These are phyloP conservation scores for Lithobates sylvaticus DNA, from an alignment of 2,797 vertebrate genomes.

Conservation along the genomic window DNA sequence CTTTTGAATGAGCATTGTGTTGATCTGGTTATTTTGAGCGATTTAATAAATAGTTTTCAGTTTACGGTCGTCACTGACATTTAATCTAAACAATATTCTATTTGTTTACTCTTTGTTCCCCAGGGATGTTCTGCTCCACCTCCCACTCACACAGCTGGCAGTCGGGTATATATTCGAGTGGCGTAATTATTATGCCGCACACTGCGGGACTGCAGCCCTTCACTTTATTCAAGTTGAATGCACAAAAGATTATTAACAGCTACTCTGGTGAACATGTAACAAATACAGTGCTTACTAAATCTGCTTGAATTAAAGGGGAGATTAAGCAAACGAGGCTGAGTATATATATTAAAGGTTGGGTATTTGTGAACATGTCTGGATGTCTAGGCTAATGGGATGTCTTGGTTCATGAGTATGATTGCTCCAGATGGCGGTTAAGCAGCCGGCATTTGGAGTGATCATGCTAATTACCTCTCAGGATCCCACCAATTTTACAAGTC, in stretches of 20 bases:
- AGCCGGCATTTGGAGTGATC: no score
- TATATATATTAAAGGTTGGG: slow-evolving; percentile 14
- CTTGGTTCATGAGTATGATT: no score
- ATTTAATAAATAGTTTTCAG: slow-evolving; percentile 48
- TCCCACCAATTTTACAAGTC: no score
- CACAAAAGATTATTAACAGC: slow-evolving; percentile 38
- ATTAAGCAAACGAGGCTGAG: slow-evolving; percentile 33
- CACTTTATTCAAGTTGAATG: slow-evolving; percentile 40
- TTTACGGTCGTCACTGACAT: slow-evolving; percentile 38
- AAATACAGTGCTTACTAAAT: slow-evolving; percentile 18
- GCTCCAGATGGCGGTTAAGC: no score
- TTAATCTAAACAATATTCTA: slow-evolving; percentile 55
- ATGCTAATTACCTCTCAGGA: no score
- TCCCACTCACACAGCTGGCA: slow-evolving; percentile 49
- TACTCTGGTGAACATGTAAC: slow-evolving; percentile 14
- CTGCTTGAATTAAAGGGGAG: slow-evolving; percentile 16
- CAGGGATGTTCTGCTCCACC: slow-evolving; percentile 34
- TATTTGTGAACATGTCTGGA: neutral
- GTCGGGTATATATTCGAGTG: slow-evolving; percentile 44
- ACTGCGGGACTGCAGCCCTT: slow-evolving; percentile 32
- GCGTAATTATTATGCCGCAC: slow-evolving; percentile 47
- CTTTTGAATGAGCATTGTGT: slow-evolving; percentile 37
- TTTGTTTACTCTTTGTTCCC: slow-evolving; percentile 59
- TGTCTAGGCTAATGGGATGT: neutral
- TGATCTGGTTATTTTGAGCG: slow-evolving; percentile 45